phyloP scores from a whole-genome alignment of 2,797 vertebrate species.

The Pelodytes ibericus region DNA sequence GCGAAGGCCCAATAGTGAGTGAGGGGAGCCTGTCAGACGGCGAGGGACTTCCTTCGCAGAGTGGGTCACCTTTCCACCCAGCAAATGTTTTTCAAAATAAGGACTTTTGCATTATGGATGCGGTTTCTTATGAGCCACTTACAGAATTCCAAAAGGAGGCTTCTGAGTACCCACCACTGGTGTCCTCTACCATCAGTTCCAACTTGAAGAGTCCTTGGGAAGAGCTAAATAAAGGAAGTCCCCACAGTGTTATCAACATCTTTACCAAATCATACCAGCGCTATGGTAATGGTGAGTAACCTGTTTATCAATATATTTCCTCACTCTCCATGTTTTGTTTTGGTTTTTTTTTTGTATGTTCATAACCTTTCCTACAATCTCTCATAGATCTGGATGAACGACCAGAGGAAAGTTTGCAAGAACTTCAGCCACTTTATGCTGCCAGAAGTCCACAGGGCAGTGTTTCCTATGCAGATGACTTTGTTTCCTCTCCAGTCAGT shows the following conservation, averaged over 20 bases:
- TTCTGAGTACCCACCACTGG: slow-evolving; percentile 73
- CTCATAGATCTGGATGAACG: slow-evolving; percentile 75
- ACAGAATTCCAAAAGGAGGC: slow-evolving; percentile 88
- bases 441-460: slow-evolving; percentile 71
- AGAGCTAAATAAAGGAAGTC: slow-evolving; percentile 90
- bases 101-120: slow-evolving; percentile 73
- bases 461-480: slow-evolving; percentile 86
- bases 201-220: slow-evolving; percentile 82
- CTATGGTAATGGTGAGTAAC: slow-evolving; percentile 78
- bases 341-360: not conserved
- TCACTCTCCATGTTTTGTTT: not conserved
- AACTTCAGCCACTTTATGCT: slow-evolving; percentile 63
- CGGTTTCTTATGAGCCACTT: slow-evolving; percentile 74
- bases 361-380: not conserved
- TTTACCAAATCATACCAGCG: slow-evolving; percentile 86
- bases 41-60: slow-evolving; percentile 62
- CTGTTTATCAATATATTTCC: not conserved
- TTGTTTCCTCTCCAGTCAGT: slow-evolving; percentile 81
- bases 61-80: slow-evolving; percentile 60
- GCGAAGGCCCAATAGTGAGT: slow-evolving; percentile 87
- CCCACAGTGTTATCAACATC: slow-evolving; percentile 94
- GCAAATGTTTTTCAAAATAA: slow-evolving; percentile 69
- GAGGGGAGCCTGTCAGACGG: slow-evolving; percentile 86
- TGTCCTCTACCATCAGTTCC: slow-evolving; percentile 64
- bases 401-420: slow-evolving; percentile 66